Base-by-base conservation (phyloP, 2,113 vertebrate genomes). In the Bufo bufo region DNA sequence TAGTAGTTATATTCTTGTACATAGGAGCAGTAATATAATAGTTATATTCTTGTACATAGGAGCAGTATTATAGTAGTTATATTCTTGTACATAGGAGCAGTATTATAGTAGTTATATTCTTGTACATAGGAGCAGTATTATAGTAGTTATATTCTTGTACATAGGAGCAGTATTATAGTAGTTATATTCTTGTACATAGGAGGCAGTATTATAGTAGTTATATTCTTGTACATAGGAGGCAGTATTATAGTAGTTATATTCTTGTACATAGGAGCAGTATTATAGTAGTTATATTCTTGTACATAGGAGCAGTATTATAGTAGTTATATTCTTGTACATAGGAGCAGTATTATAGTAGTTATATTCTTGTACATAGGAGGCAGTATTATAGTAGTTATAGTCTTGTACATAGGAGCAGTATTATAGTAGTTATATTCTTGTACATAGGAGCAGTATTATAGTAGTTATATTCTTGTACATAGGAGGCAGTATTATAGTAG, bases 181-280 rank as follows among this genome's bases (percentile, higher is more conserved):
- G 16, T 61, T 61, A 61, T 61, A 61, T 61, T 61, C 59, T 61
- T 61, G 59, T 61, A 61, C 16, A 61, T 61, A 61, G 17, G 59
- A 19, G 61, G 16, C 59, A 61, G 59, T 61, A 61, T 61, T 65
- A 65, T 69, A 69, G 65, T 69, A 69, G 65, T 69, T 69, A 69
- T 69, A 69, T 69, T 69, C 65, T 69, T 69, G n/a, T 69, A 69
- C 10, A 69, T 69, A 69, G 65, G 65, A 12, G 58, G 65, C 20
- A 69, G 65, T 69, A 69, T 69, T 69, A 69, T 69, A 69, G 65
- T 69, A 69, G 65, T 69, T 69, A 65, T 65, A 65, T 65, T 65
- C 61, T 65, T 65, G 61, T 65, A 65, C 8, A 65, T 69, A 33
- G 66, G 66, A 2, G 66, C 23, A 69, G 66, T 69, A 69, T 69